Base-by-base conservation (phyloP, 2,113 vertebrate species). In the Narcine bancroftii region DNA sequence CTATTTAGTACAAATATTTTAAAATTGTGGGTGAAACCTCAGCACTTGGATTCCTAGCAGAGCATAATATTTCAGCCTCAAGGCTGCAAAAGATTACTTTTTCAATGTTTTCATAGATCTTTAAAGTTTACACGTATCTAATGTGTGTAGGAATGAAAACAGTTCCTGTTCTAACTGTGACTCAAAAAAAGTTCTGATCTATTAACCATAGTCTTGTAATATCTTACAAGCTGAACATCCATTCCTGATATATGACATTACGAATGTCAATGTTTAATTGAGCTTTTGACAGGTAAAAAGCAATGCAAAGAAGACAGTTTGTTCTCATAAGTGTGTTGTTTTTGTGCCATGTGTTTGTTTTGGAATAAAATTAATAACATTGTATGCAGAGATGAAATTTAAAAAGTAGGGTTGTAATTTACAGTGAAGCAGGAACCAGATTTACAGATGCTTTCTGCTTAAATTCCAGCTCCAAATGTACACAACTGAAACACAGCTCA, bases 341-440 rank as follows among this genome's bases (percentile, higher is more conserved):
- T 96, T 95, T 95, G 95, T 96, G 95, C 93, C 95, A 95, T 93
- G 29, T 98, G 97, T 98, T 99, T 99, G 96, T 94, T 96, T 99
- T 98, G 98, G 98, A 98, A 95, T 92, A 94, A 97, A 97, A 96
- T 98, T 97, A 98, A 97, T 97, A 97, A 97, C 96, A 98, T 98
- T 98, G 97, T 98, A 96, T 96, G 96, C 93, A 94, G 95, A 96
- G 97, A 97, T 97, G 97, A 98, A 98, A 98, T 98, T 95, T 95
- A 98, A 98, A 98, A 98, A 97, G 97, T 96, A 97, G 96, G 95
- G 96, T 95, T 97, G 96, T 97, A 98, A 98, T 98, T 99, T 98
- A 98, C 96, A 96, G 96, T 95, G 96, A 96, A 95, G 95, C 97
- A 96, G 96, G 97, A 96, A 97, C 97, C 96, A 96, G 96, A 97